A percentile compares a stretch with the other conserved stretches of the same genome.
These are phyloP conservation scores for Panopea generosa DNA, from an alignment of 2,888 invertebrate species.

Conservation along the genomic window DNA sequence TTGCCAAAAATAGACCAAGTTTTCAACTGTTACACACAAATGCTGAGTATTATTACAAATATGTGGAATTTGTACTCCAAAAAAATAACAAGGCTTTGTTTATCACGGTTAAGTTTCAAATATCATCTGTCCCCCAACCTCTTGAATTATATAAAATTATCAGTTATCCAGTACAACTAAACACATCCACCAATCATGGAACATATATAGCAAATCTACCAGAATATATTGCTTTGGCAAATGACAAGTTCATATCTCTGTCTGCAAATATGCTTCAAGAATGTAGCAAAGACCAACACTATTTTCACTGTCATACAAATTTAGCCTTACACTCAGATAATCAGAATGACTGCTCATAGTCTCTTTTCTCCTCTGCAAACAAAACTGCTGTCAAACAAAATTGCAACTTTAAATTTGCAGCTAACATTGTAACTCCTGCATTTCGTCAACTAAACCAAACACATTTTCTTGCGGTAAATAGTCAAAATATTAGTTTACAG, in stretches of 20 bases:
- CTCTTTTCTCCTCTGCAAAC: background rate
- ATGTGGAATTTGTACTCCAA: constrained; percentile 1
- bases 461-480: constrained; percentile 8
- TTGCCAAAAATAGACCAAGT: background rate
- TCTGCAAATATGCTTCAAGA: background rate
- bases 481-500: background rate
- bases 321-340: background rate
- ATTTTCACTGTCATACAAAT: constrained; percentile 8
- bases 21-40: background rate
- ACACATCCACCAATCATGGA: constrained; percentile 1
- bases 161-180: constrained; percentile 7
- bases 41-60: constrained; percentile 3
- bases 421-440: background rate
- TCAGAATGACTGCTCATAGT: constrained; percentile 1
- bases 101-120: constrained; percentile 2
- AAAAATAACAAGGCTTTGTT: background rate
- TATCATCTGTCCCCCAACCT: constrained; percentile 8
- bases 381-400: constrained; percentile 2
- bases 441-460: constrained; percentile 13
- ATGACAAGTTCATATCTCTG: background rate
- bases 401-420: constrained; percentile 8
- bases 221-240: constrained; percentile 1
- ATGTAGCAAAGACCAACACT: background rate
- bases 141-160: constrained; percentile 12
- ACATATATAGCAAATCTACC: constrained; percentile 4